Conservation (phyloP, 1,140 invertebrate species). For the Dermatophagoides farinae region DNA sequence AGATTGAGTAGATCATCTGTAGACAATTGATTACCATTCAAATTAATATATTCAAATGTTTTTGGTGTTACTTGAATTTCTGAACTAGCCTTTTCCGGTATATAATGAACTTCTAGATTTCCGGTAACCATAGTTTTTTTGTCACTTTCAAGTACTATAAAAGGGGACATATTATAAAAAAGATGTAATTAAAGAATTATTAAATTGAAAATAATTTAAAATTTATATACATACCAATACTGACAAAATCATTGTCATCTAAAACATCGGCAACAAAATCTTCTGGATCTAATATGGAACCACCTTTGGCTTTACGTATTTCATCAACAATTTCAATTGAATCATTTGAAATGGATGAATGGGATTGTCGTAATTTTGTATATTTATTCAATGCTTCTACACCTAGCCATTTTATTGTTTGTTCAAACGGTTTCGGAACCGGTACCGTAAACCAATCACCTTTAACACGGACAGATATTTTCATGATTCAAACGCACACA, state of each 20-base stretch:
- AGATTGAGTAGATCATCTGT: slow-evolving; percentile 37
- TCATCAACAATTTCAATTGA: slow-evolving; percentile 30
- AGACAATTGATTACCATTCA: slow-evolving; percentile 37
- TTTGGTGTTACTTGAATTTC: slow-evolving; percentile 17
- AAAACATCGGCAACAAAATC: slow-evolving; percentile 36
- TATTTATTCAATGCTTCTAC: slow-evolving; percentile 36
- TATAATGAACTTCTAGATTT: slow-evolving; percentile 35
- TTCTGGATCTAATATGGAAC: slow-evolving; percentile 37
- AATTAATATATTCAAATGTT: slow-evolving; percentile 26
- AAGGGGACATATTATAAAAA: slow-evolving; percentile 14
- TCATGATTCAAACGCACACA: slow-evolving; percentile 31
- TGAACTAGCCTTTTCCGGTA: slow-evolving; percentile 34
- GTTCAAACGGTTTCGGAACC: slow-evolving; percentile 30
- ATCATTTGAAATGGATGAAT: slow-evolving; percentile 12
- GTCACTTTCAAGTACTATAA: slow-evolving; percentile 36
- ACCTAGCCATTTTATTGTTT: slow-evolving; percentile 34
- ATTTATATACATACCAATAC: slow-evolving; percentile 31
- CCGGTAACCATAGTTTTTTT: slow-evolving; percentile 31
- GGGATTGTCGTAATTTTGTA: slow-evolving; percentile 26
- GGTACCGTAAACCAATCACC: slow-evolving; percentile 43
- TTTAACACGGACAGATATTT: slow-evolving; percentile 36
- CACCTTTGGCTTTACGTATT: slow-evolving; percentile 38
- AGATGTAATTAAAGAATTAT: slow-evolving; percentile 1
- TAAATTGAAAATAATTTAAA: neutral
- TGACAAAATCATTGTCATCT: slow-evolving; percentile 42